Evolutionary conservation across 2,113 vertebrate species (phyloP).

Genomic region (Ancistrus triradiatus): DNA sequence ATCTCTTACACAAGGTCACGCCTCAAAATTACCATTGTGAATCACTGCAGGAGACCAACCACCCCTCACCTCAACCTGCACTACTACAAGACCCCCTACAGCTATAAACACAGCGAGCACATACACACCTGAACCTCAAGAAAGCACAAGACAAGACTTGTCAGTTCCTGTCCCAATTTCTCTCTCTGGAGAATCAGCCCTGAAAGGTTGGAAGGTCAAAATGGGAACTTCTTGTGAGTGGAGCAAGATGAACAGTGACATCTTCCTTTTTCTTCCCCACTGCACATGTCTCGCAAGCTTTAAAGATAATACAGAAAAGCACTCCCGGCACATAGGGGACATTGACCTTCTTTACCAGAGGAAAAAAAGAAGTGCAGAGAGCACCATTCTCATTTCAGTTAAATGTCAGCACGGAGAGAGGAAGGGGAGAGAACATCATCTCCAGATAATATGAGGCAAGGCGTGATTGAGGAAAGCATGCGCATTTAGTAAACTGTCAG

Average conservation of each 20-base stretch:
- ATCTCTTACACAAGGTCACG: constrained; percentile 29
- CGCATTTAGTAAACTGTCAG: constrained; percentile 1
- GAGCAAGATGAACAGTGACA: constrained; percentile 17
- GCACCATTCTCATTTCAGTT: constrained; percentile 5
- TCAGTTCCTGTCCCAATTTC: constrained; percentile 12
- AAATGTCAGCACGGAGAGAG: constrained; percentile 9
- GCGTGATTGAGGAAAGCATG: background rate
- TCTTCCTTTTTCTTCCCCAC: constrained; percentile 1
- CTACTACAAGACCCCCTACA: constrained; percentile 19
- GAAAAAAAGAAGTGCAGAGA: constrained; percentile 7
- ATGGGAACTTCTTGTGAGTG: background rate
- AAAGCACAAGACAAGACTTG: background rate
- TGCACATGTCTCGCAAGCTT: constrained; percentile 25
- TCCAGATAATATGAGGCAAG: background rate
- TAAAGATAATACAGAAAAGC: constrained; percentile 10
- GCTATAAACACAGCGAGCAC: background rate
- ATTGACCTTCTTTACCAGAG: background rate
- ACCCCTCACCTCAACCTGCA: constrained; percentile 7
- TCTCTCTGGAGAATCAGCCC: constrained; percentile 16
- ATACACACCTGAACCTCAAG: constrained; percentile 1
- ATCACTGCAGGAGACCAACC: constrained; percentile 30
- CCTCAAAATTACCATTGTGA: constrained; percentile 14
- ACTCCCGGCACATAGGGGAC: constrained; percentile 5
- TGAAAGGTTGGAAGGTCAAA: constrained; percentile 21
- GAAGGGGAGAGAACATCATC: background rate